Conservation (phyloP, 92 coral and sea anemone species). For the Actinostola sp. region DNA sequence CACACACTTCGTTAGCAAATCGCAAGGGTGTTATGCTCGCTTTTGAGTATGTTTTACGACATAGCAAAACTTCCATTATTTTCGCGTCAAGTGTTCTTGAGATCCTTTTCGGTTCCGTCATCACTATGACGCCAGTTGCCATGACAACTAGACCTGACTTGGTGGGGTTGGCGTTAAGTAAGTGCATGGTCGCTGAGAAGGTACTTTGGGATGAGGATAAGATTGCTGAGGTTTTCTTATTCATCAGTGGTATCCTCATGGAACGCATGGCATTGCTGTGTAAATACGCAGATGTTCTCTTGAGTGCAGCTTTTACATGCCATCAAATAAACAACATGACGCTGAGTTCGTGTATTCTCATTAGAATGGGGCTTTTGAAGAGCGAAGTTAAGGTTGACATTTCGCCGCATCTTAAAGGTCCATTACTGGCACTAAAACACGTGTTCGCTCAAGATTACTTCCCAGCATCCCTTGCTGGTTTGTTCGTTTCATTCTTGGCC, state of each 20-base stretch:
- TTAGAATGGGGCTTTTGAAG: conserved; percentile 82
- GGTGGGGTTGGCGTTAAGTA: conserved; percentile 14
- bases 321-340: conserved; percentile 16
- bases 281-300: conserved; percentile 40
- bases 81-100: conserved; percentile 21
- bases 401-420: conserved; percentile 51
- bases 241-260: conserved; percentile 26
- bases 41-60: conserved; percentile 24
- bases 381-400: conserved; percentile 39
- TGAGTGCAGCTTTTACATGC: conserved; percentile 37
- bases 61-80: background rate
- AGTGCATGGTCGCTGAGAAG: background rate
- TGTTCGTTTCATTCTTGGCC: conserved; percentile 82
- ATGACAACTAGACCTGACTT: background rate
- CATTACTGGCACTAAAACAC: conserved; percentile 70
- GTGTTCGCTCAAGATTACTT: conserved; percentile 68
- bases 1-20: background rate
- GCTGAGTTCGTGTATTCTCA: conserved; percentile 62
- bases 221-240: conserved; percentile 54
- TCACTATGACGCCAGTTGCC: background rate
- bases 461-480: conserved; percentile 77
- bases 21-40: background rate
- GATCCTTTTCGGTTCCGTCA: background rate
- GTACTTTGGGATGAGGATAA: conserved; percentile 43
- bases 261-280: conserved; percentile 22